Conservation (phyloP, 1,140 invertebrate genomes). For the Anoplolepis gracilipes region DNA sequence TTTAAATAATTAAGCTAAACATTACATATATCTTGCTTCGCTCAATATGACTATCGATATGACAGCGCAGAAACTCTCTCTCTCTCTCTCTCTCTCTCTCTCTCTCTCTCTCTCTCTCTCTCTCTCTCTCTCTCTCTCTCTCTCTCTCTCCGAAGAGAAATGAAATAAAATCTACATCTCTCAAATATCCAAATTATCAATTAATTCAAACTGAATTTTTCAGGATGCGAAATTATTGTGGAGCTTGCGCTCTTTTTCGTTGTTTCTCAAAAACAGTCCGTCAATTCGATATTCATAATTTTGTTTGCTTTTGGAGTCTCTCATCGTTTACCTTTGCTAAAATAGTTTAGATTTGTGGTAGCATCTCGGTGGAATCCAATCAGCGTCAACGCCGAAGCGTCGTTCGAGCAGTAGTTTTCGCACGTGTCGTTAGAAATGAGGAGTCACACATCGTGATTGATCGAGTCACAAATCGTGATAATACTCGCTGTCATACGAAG, state of each 20-base stretch:
- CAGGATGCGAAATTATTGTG: too few species aligned
- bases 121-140: too few species aligned
- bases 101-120: too few species aligned
- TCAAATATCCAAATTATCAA: neutral
- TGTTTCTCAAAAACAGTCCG: neutral
- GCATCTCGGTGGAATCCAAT: neutral
- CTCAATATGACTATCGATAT: neutral
- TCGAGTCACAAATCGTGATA: too few species aligned
- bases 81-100: too few species aligned
- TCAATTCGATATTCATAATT: too few species aligned
- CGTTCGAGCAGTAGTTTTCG: neutral
- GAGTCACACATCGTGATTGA: neutral
- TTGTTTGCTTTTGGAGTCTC: neutral
- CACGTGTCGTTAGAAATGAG: neutral
- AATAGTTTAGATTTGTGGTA: neutral
- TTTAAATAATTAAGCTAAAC: neutral
- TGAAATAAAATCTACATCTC: neutral
- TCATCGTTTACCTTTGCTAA: constrained; percentile 21
- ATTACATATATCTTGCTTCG: neutral
- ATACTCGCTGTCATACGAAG: too few species aligned
- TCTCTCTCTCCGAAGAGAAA: neutral
- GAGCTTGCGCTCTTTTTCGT: too few species aligned
- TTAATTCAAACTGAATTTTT: neutral
- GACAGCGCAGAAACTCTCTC: neutral
- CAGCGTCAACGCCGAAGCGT: neutral